Conservation (phyloP, 1,140 invertebrate genomes). For the Drosophila quadrilineata region DNA sequence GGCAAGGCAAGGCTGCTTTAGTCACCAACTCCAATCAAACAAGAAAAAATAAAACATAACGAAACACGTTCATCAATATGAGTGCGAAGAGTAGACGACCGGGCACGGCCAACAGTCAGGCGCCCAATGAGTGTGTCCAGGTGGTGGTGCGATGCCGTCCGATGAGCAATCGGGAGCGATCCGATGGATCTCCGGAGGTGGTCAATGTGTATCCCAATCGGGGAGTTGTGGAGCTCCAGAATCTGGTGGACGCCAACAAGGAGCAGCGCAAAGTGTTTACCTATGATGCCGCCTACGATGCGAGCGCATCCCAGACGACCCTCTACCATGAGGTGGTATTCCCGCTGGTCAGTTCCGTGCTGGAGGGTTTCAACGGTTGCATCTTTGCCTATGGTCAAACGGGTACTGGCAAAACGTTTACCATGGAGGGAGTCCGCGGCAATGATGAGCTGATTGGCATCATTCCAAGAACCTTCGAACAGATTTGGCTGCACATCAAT, state of each 20-base stretch:
- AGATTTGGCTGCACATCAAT: conserved; percentile 96
- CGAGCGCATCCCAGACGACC: conserved; percentile 92
- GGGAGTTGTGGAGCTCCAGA: conserved; percentile 86
- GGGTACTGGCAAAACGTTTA: conserved; percentile 96
- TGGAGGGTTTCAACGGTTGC: conserved; percentile 97
- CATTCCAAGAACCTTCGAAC: conserved; percentile 97
- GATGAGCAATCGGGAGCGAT: conserved; percentile 90
- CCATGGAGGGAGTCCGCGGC: conserved; percentile 91
- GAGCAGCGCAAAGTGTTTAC: conserved; percentile 89
- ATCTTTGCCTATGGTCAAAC: conserved; percentile 99
- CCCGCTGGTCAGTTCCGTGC: conserved; percentile 96
- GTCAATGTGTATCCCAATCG: conserved; percentile 85
- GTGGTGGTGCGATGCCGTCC: conserved; percentile 96
- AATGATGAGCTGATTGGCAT: conserved; percentile 89
- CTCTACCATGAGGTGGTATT: conserved; percentile 96
- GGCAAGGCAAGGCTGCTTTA: conserved; percentile 53
- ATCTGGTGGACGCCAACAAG: conserved; percentile 82
- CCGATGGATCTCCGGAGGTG: conserved; percentile 87
- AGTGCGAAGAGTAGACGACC: conserved; percentile 68
- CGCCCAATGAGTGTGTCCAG: conserved; percentile 82
- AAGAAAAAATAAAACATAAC: conserved; percentile 21
- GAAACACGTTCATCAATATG: conserved; percentile 27
- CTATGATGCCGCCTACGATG: conserved; percentile 96
- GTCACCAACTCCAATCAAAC: conserved; percentile 36
- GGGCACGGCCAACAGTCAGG: conserved; percentile 55